phyloP scores from a whole-genome alignment of 2,888 invertebrate genomes.

The Drosophila pegasa region DNA sequence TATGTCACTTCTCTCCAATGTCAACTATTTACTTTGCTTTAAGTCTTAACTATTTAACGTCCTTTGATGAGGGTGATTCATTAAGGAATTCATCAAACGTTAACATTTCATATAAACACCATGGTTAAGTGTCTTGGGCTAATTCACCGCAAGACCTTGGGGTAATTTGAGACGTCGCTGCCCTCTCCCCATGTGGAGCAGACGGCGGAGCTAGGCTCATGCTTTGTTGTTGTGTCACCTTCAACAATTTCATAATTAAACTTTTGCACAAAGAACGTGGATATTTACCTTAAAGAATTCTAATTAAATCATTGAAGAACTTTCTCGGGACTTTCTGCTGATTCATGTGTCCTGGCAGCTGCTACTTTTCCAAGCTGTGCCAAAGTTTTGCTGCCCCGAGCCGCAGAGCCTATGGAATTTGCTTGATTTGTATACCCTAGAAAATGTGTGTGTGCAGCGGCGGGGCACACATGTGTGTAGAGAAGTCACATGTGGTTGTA shows the following conservation, averaged over 20 bases:
- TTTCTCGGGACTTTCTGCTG: constrained; percentile 75
- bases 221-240: constrained; percentile 53
- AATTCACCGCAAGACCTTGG: constrained; percentile 61
- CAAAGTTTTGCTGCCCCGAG: constrained; percentile 40
- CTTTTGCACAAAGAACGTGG: constrained; percentile 44
- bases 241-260: constrained; percentile 80
- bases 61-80: constrained; percentile 22
- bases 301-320: constrained; percentile 78
- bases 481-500: neutral
- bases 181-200: constrained; percentile 4
- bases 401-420: constrained; percentile 57
- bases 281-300: constrained; percentile 76
- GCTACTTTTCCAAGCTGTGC: constrained; percentile 60
- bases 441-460: neutral
- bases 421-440: constrained; percentile 69
- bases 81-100: constrained; percentile 23
- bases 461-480: neutral
- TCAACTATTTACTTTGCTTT: neutral
- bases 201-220: constrained; percentile 4
- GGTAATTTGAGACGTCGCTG: constrained; percentile 42
- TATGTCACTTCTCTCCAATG: no score
- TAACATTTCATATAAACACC: constrained; percentile 46
- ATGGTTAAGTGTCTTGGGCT: constrained; percentile 44
- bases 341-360: constrained; percentile 77
- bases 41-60: constrained; percentile 5